phyloP scores from a whole-genome alignment of 2,888 invertebrate genomes.

The Carcina quercana region DNA sequence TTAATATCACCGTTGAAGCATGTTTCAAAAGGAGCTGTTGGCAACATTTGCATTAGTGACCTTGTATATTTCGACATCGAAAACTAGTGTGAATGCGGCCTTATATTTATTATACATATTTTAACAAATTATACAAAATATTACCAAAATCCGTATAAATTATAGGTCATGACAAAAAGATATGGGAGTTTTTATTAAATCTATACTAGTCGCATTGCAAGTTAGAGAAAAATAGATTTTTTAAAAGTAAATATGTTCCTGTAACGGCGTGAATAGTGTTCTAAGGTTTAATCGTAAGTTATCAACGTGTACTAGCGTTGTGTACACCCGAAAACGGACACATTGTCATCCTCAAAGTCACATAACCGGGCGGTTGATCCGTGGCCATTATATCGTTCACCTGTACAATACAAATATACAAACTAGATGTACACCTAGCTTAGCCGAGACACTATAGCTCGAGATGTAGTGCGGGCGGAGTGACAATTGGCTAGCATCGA shows the following conservation, averaged over 20 bases:
- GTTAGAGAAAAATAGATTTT: conserved; percentile 60
- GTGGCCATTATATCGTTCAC: no score
- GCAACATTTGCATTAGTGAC: conserved; percentile 60
- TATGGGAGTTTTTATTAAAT: conserved; percentile 41
- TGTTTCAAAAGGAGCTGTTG: conserved; percentile 56
- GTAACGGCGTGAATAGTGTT: conserved; percentile 62
- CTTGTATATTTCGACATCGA: conserved; percentile 53
- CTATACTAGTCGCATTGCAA: conserved; percentile 71
- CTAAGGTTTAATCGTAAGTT: conserved; percentile 56
- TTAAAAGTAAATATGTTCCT: conserved; percentile 66
- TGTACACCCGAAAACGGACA: no score
- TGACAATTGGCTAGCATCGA: no score
- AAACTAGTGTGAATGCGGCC: conserved; percentile 65
- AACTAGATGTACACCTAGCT: no score
- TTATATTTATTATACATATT: conserved; percentile 19
- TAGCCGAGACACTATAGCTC: no score
- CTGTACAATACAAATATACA: no score
- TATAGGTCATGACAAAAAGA: conserved; percentile 36
- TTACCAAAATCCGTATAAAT: conserved; percentile 35
- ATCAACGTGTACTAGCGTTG: conserved; percentile 41
- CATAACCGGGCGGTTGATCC: no score
- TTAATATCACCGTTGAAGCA: conserved; percentile 30
- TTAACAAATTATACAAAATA: conserved; percentile 7
- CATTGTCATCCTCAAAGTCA: not conserved
- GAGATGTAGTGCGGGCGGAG: no score